A percentile compares a stretch with the other conserved stretches of the same genome.
These are phyloP conservation scores for Calameuta pallipes DNA, from an alignment of 2,888 invertebrate species.

Conservation along the genomic window DNA sequence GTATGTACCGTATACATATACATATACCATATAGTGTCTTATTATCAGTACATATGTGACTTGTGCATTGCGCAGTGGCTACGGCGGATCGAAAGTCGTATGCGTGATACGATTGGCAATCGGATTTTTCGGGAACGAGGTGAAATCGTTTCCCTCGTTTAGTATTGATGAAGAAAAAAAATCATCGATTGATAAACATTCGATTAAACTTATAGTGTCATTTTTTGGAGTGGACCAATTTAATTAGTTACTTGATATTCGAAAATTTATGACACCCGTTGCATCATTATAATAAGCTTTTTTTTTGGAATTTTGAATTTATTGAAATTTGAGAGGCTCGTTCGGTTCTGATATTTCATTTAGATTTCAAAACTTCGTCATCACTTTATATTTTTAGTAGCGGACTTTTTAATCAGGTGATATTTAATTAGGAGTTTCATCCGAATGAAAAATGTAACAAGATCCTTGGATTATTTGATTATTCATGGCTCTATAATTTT, in stretches of 20 bases:
- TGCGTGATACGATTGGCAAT: slow-evolving; percentile 14
- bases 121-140: slow-evolving; percentile 13
- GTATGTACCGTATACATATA: background rate
- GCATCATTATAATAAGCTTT: background rate
- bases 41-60: background rate
- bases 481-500: background rate
- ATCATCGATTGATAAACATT: background rate
- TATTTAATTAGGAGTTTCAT: background rate
- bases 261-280: background rate
- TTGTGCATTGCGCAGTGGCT: background rate
- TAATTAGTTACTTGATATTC: background rate
- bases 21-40: background rate
- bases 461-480: background rate
- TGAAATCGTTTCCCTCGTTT: background rate
- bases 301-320: background rate
- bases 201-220: background rate
- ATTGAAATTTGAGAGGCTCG: background rate
- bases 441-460: background rate
- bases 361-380: background rate
- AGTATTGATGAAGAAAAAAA: background rate
- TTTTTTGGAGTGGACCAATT: background rate
- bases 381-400: background rate
- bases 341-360: background rate
- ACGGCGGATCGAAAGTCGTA: slow-evolving; percentile 12
- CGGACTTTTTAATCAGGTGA: background rate